Evolutionary conservation across 2,113 vertebrate species (phyloP), one percentile per base, ranked within the genome.

Genomic region (Aphyosemion australe): DNA sequence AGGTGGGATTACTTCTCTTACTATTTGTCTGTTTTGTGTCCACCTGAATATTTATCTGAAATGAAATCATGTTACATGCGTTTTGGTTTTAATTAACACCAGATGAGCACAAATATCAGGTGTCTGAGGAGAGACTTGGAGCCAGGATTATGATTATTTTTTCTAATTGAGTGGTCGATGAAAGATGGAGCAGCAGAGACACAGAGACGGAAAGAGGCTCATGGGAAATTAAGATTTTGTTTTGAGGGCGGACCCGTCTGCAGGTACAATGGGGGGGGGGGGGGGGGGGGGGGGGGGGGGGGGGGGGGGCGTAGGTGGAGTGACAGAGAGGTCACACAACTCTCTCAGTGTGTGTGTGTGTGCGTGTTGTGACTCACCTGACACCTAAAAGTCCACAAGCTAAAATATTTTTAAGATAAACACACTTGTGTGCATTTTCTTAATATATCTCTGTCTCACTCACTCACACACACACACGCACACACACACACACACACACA

Each of bases 151-250:
- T n/a, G n/a, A n/a, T n/a, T n/a, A n/a, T 69, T 42, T 8, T 26
- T n/a, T 8, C 8, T 18, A 18, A 55, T 48, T 66, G 31, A 63
- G 43, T 26, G 65, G 57, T 65, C 8, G 0, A 26, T 58, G 65
- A 32, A 63, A 67, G 61, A 11, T 13, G 34, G 50, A 53, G 21
- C 32, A 53, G 65, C 26, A 8, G 12, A 12, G 43, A 66, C 45
- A 55, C 12, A 18, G 16, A 6, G 42, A 57, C 16, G 3, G 59
- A 65, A 61, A 52, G 41, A 51, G 70, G 47, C 86, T 65, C 60
- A 0, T 72, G 79, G 86, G 81, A 83, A 83, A 84, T 83, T 49
- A 84, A 74, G 59, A 50, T 55, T 20, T 60, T 70, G 69, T 58
- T 76, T 61, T 39, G 64, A 75, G 59, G 57, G 76, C 13, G 53